A percentile compares a stretch with the other conserved stretches of the same genome.
Evolutionary conservation across 53 echinoderm and acorn worm species (phyloP).

Genomic region (Arbacia lixula): DNA sequence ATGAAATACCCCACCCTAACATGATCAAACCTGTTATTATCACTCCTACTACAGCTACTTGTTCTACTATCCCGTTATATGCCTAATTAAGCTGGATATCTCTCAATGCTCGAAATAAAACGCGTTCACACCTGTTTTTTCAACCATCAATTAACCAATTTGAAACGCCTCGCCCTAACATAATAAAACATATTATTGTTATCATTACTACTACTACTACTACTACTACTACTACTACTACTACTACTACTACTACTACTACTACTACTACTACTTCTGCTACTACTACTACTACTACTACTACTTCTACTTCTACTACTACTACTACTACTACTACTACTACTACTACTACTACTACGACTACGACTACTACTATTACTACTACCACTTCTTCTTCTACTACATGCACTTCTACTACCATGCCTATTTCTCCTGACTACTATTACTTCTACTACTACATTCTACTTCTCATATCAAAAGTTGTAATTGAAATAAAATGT

Average conservation of each 20-base stretch:
- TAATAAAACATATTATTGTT: no score
- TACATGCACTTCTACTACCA: background rate
- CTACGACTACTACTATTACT: constrained; percentile 6
- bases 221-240: constrained; percentile 31
- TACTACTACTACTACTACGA: constrained; percentile 33
- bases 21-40: no score
- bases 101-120: no score
- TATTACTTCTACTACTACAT: background rate
- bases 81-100: no score
- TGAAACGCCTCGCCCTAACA: no score
- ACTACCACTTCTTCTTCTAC: background rate
- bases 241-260: constrained; percentile 39
- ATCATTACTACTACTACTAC: constrained; percentile 25
- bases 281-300: background rate
- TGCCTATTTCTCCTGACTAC: background rate
- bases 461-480: no score
- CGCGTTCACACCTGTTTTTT: no score
- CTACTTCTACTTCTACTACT: constrained; percentile 11
- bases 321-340: constrained; percentile 8
- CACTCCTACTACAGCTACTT: no score
- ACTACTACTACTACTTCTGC: constrained; percentile 17
- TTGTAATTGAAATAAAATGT: no score
- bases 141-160: no score
- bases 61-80: no score
- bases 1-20: no score